Evolutionary conservation across 2,113 vertebrate genomes (phyloP).

Genomic region (Lophotis ruficrista): DNA sequence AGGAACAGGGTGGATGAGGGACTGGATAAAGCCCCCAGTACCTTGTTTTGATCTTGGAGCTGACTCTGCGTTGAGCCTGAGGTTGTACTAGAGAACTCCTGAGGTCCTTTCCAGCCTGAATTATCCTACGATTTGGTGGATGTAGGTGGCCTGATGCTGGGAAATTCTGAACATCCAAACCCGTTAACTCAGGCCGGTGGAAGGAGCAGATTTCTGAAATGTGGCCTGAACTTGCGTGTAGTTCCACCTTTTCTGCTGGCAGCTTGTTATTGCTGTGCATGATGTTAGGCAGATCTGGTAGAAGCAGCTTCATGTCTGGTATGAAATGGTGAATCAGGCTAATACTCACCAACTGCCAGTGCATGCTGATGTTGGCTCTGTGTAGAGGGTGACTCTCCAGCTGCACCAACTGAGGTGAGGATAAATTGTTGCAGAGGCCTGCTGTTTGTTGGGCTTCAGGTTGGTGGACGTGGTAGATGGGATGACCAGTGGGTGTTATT

Average conservation of each 20-base stretch:
- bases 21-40: not conserved
- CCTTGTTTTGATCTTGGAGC: not conserved
- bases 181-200: not conserved
- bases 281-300: not conserved
- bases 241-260: not conserved
- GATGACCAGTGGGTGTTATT: rapidly evolving
- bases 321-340: not conserved
- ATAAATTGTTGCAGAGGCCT: no score
- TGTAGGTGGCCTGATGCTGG: not conserved
- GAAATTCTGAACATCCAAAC: not conserved
- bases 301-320: not conserved
- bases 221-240: not conserved
- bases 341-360: no score
- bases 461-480: not conserved
- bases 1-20: not conserved
- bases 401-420: not conserved
- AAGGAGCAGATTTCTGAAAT: not conserved
- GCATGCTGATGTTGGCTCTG: not conserved
- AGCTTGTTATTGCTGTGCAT: not conserved
- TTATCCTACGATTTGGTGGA: not conserved
- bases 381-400: not conserved
- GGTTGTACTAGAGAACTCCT: not conserved
- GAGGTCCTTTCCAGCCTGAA: not conserved
- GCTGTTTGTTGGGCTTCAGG: rapidly evolving
- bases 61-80: not conserved